Percentiles rank a stretch among this genome's conserved stretches.
These are phyloP conservation scores for Marasmarcha lunaedactyla DNA, from an alignment of 2,888 invertebrate species.

Conservation along the genomic window DNA sequence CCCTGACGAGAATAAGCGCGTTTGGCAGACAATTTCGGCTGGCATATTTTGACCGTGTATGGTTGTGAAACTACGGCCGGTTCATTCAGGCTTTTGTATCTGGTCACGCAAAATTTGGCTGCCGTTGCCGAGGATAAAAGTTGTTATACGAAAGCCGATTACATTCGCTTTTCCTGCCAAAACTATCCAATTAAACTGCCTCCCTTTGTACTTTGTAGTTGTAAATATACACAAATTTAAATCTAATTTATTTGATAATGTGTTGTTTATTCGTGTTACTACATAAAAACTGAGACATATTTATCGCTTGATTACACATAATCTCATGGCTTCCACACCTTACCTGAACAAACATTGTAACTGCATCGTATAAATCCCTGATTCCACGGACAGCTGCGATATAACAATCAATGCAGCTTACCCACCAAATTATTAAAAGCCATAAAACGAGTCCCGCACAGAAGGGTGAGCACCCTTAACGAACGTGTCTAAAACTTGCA, in stretches of 20 bases:
- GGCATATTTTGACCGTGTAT: conserved; percentile 27
- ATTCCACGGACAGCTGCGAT: conserved; percentile 45
- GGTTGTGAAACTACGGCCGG: conserved; percentile 35
- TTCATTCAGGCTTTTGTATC: conserved; percentile 27
- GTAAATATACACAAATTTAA: no score
- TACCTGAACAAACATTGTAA: not conserved
- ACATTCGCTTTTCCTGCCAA: no score
- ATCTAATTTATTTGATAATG: no score
- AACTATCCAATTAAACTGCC: no score
- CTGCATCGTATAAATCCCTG: not conserved
- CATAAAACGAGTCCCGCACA: conserved; percentile 60
- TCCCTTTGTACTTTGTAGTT: no score
- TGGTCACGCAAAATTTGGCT: no score
- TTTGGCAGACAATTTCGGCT: conserved; percentile 40
- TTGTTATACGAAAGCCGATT: no score
- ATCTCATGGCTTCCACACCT: conserved; percentile 29
- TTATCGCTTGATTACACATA: conserved; percentile 5
- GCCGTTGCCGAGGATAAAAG: no score
- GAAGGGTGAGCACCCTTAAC: conserved; percentile 63
- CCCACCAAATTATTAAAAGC: conserved; percentile 65
- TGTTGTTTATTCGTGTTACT: no score
- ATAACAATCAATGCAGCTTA: conserved; percentile 64
- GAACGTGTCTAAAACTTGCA: conserved; percentile 50
- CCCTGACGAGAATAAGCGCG: no score
- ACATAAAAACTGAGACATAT: no score